Evolutionary conservation across 2,888 invertebrate genomes (phyloP).

Genomic region (Thysanoteuthis rhombus): DNA sequence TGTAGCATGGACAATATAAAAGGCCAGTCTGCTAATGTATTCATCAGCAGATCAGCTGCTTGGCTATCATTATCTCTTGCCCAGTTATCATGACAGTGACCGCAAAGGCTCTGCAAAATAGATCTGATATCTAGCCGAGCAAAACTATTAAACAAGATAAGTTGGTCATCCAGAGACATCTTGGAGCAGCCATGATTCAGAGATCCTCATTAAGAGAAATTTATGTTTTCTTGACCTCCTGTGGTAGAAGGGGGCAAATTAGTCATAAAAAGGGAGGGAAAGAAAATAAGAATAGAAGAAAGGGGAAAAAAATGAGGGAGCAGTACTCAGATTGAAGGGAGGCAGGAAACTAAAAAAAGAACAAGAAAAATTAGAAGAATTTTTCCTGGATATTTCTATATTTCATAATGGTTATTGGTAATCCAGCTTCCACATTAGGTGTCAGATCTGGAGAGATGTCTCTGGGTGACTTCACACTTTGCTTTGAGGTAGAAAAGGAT

Average conservation of each 20-base stretch:
- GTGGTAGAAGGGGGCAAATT: neutral
- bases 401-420: neutral
- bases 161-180: constrained; percentile 12
- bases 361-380: neutral
- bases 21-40: neutral
- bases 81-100: neutral
- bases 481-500: neutral
- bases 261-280: neutral
- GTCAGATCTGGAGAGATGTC: neutral
- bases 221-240: neutral
- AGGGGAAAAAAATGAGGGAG: too few species aligned
- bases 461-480: neutral
- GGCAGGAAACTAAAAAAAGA: neutral
- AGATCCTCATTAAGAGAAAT: constrained; percentile 12
- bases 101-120: neutral
- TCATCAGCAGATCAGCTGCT: neutral
- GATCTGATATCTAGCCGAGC: constrained; percentile 1
- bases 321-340: neutral
- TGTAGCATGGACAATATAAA: neutral
- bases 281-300: neutral
- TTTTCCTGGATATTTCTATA: neutral
- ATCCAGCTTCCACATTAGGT: neutral
- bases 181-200: neutral
- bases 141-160: constrained; percentile 12
- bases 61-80: neutral